Base-by-base conservation (phyloP, 2,888 invertebrate genomes). In the Epirrhoe tristata region DNA sequence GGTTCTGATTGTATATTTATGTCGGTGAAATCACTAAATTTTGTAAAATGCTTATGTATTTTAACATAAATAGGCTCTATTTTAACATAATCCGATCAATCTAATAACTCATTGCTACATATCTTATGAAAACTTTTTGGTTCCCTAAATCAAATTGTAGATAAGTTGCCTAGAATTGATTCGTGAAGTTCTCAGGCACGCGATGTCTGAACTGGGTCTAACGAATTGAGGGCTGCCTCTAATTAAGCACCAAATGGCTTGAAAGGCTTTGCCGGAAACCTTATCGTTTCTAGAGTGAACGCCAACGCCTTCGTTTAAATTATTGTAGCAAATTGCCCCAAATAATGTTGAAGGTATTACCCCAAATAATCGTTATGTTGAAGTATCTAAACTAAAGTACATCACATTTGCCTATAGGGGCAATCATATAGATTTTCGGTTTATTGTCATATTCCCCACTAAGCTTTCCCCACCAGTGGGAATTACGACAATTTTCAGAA, bases 101-200 rank as follows among this genome's bases (percentile, higher is more conserved):
- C 10, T 8, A 36, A 36, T 10, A 14, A 46, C n/a, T 46, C 5
- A 46, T 46, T n/a, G 14, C 46, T 14, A 14, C 6, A 14, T 4
- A 46, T 14, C 16, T 14, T 48, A 48, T 48, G 16, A 48, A 48
- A 48, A 48, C 48, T 48, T 48, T 6, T 14, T 16, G 48, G 14
- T 16, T 16, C 12, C 48, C 14, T 14, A 16, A 5, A 48, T 48
- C 48, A 14, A 51, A 61, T n/a, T n/a, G n/a, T 66, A 66, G 58
- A 5, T 31, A 43, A 60, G 57, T 63, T 59, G 48, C 48, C 16
- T 14, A 14, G 14, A 48, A 16, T 48, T 75, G 59, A 72, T 73
- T 71, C 57, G 65, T 68, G 70, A 64, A 73, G 63, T 73, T 74
- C 72, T 63, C 67, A 50, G 50, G 53, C 78, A 78, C 79, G 79